Conservation (phyloP, 2,797 vertebrate genomes). For the Hypotaenidia okinawae region DNA sequence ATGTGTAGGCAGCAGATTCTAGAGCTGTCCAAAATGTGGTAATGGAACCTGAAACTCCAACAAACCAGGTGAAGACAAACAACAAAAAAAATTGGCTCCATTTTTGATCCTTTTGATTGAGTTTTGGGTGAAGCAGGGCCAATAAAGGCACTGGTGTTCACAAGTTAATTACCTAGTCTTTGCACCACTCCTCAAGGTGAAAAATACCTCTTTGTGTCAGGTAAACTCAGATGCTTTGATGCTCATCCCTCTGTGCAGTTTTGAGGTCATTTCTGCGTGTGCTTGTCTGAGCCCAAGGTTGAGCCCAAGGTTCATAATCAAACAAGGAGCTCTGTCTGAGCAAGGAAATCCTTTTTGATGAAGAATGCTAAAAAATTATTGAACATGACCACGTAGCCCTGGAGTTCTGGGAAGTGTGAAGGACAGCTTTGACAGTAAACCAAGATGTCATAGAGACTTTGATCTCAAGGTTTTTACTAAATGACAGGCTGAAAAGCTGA, state of each 20-base stretch:
- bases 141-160: not conserved
- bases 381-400: not conserved
- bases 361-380: not conserved
- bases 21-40: not conserved
- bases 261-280: not conserved
- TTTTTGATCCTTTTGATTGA: not conserved
- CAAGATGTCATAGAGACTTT: not conserved
- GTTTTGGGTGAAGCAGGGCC: not conserved
- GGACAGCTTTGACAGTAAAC: not conserved
- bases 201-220: not conserved
- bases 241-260: not conserved
- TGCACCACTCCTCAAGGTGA: not conserved
- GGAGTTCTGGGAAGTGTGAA: not conserved
- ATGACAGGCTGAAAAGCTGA: not conserved
- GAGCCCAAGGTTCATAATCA: not conserved
- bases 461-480: not conserved
- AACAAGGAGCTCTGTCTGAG: not conserved
- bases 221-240: not conserved
- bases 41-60: not conserved
- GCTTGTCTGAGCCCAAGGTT: not conserved
- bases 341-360: not conserved
- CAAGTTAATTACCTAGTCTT: not conserved
- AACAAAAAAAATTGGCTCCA: too few relatives aligned
- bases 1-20: not conserved
- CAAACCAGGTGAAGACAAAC: too few relatives aligned